Evolutionary conservation across 2,888 invertebrate species (phyloP).

Genomic region (Ormyrus pomaceus): DNA sequence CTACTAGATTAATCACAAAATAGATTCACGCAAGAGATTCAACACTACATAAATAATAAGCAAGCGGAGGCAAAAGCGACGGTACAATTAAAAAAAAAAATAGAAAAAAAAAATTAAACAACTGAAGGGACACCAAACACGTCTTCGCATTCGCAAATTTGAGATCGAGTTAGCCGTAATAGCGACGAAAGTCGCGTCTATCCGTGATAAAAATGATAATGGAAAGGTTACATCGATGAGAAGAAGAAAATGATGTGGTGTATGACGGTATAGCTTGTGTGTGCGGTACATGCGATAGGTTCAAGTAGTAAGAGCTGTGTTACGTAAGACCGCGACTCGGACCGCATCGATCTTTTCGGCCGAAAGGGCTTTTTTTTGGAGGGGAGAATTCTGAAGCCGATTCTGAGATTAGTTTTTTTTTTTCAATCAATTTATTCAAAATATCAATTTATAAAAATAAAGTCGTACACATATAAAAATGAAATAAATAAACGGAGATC

Average conservation of each 20-base stretch:
- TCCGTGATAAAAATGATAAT: background rate
- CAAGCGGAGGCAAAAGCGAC: conserved; percentile 44
- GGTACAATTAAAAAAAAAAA: background rate
- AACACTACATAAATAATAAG: background rate
- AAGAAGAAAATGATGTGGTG: background rate
- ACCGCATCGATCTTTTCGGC: conserved; percentile 28
- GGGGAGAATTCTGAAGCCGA: too few species aligned
- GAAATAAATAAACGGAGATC: too few species aligned
- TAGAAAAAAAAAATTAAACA: conserved; percentile 8
- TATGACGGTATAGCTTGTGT: background rate
- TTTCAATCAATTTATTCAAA: too few species aligned
- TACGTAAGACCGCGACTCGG: conserved; percentile 29
- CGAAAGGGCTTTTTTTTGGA: conserved; percentile 1
- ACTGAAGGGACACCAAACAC: conserved; percentile 16
- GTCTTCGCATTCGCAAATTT: conserved; percentile 46
- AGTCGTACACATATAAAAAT: background rate
- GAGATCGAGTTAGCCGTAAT: conserved; percentile 58
- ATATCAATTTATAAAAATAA: conserved; percentile 7
- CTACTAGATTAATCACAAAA: conserved; percentile 11
- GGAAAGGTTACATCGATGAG: background rate
- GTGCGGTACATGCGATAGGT: conserved; percentile 33
- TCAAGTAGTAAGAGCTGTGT: conserved; percentile 43
- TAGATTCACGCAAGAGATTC: conserved; percentile 25
- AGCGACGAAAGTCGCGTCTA: conserved; percentile 47
- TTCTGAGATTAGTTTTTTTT: too few species aligned